phyloP scores from a whole-genome alignment of 1,140 invertebrate species.

The Heliconius himera region DNA sequence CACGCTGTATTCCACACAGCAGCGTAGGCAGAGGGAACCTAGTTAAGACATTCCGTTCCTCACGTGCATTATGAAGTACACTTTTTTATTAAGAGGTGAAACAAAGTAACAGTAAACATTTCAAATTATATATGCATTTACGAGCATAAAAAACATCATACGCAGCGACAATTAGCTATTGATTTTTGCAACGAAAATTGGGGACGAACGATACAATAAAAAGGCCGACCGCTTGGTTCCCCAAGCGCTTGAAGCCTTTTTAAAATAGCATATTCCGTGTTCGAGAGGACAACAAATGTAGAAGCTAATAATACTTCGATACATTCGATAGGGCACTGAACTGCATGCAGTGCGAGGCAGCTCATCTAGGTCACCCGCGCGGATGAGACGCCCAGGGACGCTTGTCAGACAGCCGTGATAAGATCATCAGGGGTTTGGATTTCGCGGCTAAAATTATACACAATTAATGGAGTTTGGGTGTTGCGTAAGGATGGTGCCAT shows the following conservation, averaged over 20 bases:
- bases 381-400: constrained; percentile 21
- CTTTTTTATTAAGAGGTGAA: too few species aligned
- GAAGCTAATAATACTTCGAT: constrained; percentile 25
- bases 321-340: constrained; percentile 47
- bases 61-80: too few species aligned
- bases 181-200: not conserved
- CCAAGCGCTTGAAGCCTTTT: not conserved
- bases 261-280: constrained; percentile 13
- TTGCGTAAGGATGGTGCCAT: not conserved
- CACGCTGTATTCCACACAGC: not conserved
- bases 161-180: not conserved
- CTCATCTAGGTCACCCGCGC: constrained; percentile 24
- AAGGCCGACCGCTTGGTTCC: not conserved
- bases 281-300: constrained; percentile 11
- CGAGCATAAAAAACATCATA: too few species aligned
- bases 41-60: too few species aligned
- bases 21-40: too few species aligned
- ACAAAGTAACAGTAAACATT: too few species aligned
- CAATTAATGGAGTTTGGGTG: not conserved
- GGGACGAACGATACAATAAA: not conserved
- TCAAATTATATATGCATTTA: too few species aligned
- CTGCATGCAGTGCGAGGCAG: constrained; percentile 33
- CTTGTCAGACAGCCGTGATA: constrained; percentile 41
- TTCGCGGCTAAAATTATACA: constrained; percentile 20
- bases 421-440: constrained; percentile 34